Evolutionary conservation across 23 tunicate species (phyloP).

Genomic region (Oikopleura vanhoeffeni): DNA sequence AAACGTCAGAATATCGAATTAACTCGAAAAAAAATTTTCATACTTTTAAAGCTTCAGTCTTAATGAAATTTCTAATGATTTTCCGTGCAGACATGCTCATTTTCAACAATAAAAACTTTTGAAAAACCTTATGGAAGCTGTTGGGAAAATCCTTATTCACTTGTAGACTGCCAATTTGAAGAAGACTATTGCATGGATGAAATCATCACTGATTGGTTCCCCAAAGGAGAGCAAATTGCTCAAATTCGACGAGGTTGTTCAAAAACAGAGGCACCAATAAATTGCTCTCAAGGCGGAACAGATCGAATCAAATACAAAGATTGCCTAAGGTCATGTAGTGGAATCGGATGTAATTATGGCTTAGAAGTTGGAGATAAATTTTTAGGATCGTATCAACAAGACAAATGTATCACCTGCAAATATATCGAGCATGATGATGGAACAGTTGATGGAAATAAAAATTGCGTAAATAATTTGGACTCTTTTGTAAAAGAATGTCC

Average conservation of each 20-base stretch:
- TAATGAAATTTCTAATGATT: too few species aligned
- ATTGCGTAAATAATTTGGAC: not conserved
- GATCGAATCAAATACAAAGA: not conserved
- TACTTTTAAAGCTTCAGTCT: not conserved
- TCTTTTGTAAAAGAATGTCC: not conserved
- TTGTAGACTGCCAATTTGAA: too few species aligned
- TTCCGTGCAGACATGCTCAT: too few species aligned
- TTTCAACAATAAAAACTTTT: too few species aligned
- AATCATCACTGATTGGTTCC: not conserved
- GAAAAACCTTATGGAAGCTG: too few species aligned
- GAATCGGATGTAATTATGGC: not conserved
- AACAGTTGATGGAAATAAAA: not conserved
- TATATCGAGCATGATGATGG: not conserved
- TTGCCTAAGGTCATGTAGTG: not conserved
- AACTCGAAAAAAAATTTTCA: not conserved
- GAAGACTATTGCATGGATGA: slow-evolving; percentile 2
- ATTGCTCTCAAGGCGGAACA: not conserved
- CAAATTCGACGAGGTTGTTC: not conserved
- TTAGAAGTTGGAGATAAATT: not conserved
- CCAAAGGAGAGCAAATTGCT: not conserved
- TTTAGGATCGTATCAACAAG: not conserved
- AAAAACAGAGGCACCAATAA: not conserved
- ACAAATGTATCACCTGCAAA: not conserved
- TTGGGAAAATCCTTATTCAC: too few species aligned
- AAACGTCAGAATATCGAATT: not conserved